Evolutionary conservation across 2,113 vertebrate genomes (phyloP).

Genomic region (Tenrec ecaudatus): DNA sequence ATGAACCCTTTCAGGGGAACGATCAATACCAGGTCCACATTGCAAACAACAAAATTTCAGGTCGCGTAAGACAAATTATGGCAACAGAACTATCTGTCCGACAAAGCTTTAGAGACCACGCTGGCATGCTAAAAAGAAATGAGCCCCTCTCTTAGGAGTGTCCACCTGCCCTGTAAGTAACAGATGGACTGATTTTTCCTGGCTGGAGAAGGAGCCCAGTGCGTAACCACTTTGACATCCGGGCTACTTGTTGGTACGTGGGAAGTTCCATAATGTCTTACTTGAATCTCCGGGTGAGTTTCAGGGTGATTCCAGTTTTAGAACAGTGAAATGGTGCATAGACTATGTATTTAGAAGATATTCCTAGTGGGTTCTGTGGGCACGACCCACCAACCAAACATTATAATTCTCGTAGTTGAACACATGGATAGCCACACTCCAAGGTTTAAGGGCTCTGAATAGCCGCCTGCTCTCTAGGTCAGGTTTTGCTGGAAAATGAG

Average conservation of each 20-base stretch:
- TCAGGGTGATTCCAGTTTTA: constrained; percentile 22
- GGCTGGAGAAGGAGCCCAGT: background rate
- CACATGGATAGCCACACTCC: background rate
- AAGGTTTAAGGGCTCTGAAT: background rate
- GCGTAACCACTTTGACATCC: too few relatives aligned
- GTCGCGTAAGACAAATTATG: background rate
- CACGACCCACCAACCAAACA: background rate
- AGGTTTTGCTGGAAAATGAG: constrained; percentile 27
- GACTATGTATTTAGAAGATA: constrained; percentile 1
- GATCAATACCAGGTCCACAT: background rate
- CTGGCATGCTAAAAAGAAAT: constrained; percentile 29
- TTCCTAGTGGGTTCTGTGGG: background rate
- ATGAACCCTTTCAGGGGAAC: constrained; percentile 39
- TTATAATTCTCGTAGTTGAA: constrained; percentile 10
- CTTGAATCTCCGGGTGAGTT: background rate
- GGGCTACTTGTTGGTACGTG: too few relatives aligned
- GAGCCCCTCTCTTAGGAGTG: background rate
- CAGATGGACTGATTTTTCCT: background rate
- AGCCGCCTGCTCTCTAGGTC: background rate
- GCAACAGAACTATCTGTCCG: constrained; percentile 10
- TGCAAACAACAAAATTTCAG: constrained; percentile 21
- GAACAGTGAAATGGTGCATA: constrained; percentile 2
- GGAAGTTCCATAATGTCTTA: background rate
- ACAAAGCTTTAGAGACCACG: constrained; percentile 7
- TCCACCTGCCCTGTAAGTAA: constrained; percentile 11